Conservation (phyloP, 2,888 invertebrate species). For the Nomada flava region DNA sequence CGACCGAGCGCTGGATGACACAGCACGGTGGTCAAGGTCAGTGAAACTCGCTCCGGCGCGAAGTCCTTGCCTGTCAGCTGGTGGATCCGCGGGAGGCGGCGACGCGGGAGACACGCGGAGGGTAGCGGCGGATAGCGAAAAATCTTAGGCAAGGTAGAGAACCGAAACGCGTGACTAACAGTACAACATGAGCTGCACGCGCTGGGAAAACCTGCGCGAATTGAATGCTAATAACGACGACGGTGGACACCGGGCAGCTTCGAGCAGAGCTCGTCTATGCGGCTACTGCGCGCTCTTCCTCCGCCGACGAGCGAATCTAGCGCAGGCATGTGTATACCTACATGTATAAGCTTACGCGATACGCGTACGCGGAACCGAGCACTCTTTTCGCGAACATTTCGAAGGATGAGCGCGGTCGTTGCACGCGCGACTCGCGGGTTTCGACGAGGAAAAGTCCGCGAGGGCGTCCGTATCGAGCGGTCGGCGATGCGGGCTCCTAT, state of each 20-base stretch:
- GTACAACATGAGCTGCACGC: conserved; percentile 30
- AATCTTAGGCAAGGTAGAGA: conserved; percentile 25
- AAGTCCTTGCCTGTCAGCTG: conserved; percentile 27
- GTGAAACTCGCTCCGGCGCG: conserved; percentile 55
- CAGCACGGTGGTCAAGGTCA: conserved; percentile 54
- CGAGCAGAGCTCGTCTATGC: not conserved
- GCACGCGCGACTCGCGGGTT: too few species aligned
- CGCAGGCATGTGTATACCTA: too few species aligned
- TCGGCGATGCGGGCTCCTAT: conserved; percentile 42
- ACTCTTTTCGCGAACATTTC: too few species aligned
- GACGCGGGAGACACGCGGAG: conserved; percentile 7
- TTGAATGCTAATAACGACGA: conserved; percentile 71
- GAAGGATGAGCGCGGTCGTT: not conserved
- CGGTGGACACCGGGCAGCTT: not conserved
- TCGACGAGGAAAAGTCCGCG: too few species aligned
- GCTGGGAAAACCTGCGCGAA: conserved; percentile 62
- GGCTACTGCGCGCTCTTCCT: too few species aligned
- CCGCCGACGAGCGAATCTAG: not conserved
- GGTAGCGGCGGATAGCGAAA: conserved; percentile 35
- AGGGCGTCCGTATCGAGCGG: conserved; percentile 27
- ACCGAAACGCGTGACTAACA: conserved; percentile 69
- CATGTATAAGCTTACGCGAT: too few species aligned
- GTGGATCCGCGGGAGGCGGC: not conserved
- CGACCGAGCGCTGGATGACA: too few species aligned
- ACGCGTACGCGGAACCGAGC: too few species aligned